Evolutionary conservation across 1,140 invertebrate genomes (phyloP), one percentile per base, ranked within the genome.

Genomic region (Bombus ignitus): DNA sequence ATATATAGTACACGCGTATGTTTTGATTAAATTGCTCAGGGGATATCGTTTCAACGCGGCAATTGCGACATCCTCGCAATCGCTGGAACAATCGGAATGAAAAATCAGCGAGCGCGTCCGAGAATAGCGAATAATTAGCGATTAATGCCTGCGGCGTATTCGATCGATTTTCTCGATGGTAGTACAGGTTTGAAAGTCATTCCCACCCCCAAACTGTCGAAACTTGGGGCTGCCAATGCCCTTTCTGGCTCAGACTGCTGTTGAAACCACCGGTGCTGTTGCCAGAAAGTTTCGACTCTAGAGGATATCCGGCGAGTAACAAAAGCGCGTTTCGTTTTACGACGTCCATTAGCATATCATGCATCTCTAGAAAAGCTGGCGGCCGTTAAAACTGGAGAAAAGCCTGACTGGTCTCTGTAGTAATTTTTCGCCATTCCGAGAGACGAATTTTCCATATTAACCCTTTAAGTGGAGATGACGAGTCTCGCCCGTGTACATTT

Each of bases 251-350:
- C 70, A 59, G 70, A 81, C 79, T 37, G 68, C 44, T 42, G 62
- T 5, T n/a, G 70, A 59, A 81, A 81, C 53, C 37, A 28, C 37
- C 9, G 28, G 42, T 25, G 42, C 62, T 25, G 62, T 68, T 80
- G 80, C 80, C 80, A 81, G 80, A 73, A 81, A 81, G 35, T 73
- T 81, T 81, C 79, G 12, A 81, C 68, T 59, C 35, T 1, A 22
- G 37, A 81, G 80, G 70, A 59, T 81, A 72, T 72, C 25, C 80
- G 13, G 22, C 22, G 68, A 59, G 80, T n/a, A 81, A 81, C 80
- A 81, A 81, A 81, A 72, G 80, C 47, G 10, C 80, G n/a, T 73
- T 81, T 44, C 80, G n/a, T 70, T 81, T 59, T 71, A 71, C 79
- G 79, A 28, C 79, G 25, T 42, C 44, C 68, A 81, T 81, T 73